Percentiles rank a stretch among this genome's conserved stretches.
phyloP scores from a whole-genome alignment of 2,113 vertebrate species.

The Cololabis saira region DNA sequence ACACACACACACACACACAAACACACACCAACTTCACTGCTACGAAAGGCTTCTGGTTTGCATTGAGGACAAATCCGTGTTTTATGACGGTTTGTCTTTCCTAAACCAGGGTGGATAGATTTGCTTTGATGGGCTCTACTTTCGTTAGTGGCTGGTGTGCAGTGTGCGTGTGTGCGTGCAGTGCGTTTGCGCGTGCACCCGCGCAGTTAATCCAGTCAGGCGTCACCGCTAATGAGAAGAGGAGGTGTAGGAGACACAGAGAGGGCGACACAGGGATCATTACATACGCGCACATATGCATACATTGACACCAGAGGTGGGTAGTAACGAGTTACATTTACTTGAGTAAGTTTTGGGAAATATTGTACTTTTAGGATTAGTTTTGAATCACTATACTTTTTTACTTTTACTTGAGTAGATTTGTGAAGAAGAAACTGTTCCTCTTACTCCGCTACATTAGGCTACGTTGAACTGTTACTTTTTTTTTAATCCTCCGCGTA shows the following conservation, averaged over 20 bases:
- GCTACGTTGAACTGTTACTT: too few relatives aligned
- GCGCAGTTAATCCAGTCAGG: slow-evolving; percentile 73
- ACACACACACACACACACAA: neutral
- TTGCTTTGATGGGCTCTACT: slow-evolving; percentile 64
- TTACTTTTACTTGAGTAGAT: too few relatives aligned
- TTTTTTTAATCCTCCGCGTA: too few relatives aligned
- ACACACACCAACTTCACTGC: slow-evolving; percentile 12
- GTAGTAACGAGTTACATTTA: too few relatives aligned
- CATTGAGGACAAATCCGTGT: slow-evolving; percentile 59
- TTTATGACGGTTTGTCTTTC: slow-evolving; percentile 70
- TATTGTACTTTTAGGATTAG: too few relatives aligned
- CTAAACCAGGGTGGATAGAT: slow-evolving; percentile 42
- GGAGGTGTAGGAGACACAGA: slow-evolving; percentile 61
- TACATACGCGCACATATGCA: slow-evolving; percentile 30
- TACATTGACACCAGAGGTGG: slow-evolving; percentile 8
- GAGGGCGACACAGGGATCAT: slow-evolving; percentile 51
- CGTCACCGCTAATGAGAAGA: slow-evolving; percentile 69
- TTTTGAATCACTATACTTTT: too few relatives aligned
- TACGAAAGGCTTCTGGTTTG: slow-evolving; percentile 60
- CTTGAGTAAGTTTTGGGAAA: too few relatives aligned
- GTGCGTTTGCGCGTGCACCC: neutral
- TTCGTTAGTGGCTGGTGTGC: slow-evolving; percentile 28
- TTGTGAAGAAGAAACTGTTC: too few relatives aligned
- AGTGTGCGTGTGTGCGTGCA: slow-evolving; percentile 21
- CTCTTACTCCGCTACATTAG: too few relatives aligned